Evolutionary conservation across 2,113 vertebrate genomes (phyloP), one percentile per base, ranked within the genome.

Genomic region (Synchiropus splendidus): DNA sequence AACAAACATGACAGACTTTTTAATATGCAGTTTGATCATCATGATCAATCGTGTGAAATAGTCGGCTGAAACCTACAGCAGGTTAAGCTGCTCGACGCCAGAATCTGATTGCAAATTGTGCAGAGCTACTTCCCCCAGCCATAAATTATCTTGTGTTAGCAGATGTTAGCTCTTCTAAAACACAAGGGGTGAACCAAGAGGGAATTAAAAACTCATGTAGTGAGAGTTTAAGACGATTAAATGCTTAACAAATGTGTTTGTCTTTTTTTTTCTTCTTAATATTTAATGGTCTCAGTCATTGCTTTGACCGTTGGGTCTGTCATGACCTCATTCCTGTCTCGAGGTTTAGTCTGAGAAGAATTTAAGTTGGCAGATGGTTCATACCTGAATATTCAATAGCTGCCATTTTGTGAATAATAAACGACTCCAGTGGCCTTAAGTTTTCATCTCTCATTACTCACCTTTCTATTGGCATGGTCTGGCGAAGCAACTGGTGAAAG

Each of bases 41-140:
- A n/a, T n/a, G n/a, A n/a, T n/a, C n/a, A n/a, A n/a, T n/a, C n/a
- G n/a, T n/a, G n/a, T n/a, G n/a, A n/a, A n/a, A n/a, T n/a, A n/a
- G n/a, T 27, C 21, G 4, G 21, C 8, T 27, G 8, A 4, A 27
- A 5, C 8, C 8, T 27, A 27, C 21, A 27, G 21, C 4, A 27
- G 21, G 8, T 27, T 27, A 27, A 27, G 21, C 21, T 5, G 21
- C 4, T 27, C 21, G 4, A 27, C 8, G 63, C 68, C 66, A 67
- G 70, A 53, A 42, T 61, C 48, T 66, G 58, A 64, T 70, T 67
- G 58, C 45, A 6, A 66, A 67, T 42, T 48, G 48, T 64, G 63
- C 39, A 45, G 47, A 75, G 67, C 45, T 27, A 64, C 72, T 70
- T 64, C 43, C 54, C 48, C 10, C 31, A 14, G 27, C 45, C 66